Evolutionary conservation across 2,888 invertebrate genomes (phyloP).

Genomic region (Listrodromus nycthemerus): DNA sequence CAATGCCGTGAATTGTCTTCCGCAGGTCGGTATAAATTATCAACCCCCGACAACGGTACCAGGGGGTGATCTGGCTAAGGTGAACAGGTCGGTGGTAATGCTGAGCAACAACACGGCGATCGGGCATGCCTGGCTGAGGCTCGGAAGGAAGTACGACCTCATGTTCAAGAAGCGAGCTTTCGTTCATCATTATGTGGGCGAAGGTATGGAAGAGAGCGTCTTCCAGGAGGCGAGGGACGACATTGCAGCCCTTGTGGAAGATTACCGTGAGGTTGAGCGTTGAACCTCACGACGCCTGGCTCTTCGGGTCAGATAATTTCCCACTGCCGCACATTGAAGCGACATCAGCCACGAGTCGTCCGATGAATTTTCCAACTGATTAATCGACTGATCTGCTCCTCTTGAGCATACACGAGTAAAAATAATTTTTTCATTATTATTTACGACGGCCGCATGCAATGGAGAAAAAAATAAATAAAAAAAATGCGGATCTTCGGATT

Average conservation of each 20-base stretch:
- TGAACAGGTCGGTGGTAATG: slow-evolving; percentile 93
- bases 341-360: not conserved
- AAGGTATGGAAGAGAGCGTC: slow-evolving; percentile 90
- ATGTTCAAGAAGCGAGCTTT: slow-evolving; percentile 94
- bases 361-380: not conserved
- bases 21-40: slow-evolving; percentile 89
- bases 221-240: slow-evolving; percentile 88
- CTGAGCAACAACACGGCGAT: slow-evolving; percentile 94
- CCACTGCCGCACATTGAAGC: not conserved
- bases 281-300: slow-evolving; percentile 51
- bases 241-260: slow-evolving; percentile 87
- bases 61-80: slow-evolving; percentile 90
- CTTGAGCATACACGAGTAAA: not conserved
- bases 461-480: not conserved
- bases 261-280: slow-evolving; percentile 89
- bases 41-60: slow-evolving; percentile 92
- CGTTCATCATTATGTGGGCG: slow-evolving; percentile 93
- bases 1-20: not conserved
- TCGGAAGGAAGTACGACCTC: slow-evolving; percentile 92
- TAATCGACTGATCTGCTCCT: not conserved
- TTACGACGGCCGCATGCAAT: not conserved
- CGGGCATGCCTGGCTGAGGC: slow-evolving; percentile 91
- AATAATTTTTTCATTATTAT: too few species aligned
- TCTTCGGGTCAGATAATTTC: slow-evolving; percentile 4
- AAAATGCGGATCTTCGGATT: not conserved